Base-by-base conservation (phyloP, 2,888 invertebrate species). In the Helobdella robusta region DNA sequence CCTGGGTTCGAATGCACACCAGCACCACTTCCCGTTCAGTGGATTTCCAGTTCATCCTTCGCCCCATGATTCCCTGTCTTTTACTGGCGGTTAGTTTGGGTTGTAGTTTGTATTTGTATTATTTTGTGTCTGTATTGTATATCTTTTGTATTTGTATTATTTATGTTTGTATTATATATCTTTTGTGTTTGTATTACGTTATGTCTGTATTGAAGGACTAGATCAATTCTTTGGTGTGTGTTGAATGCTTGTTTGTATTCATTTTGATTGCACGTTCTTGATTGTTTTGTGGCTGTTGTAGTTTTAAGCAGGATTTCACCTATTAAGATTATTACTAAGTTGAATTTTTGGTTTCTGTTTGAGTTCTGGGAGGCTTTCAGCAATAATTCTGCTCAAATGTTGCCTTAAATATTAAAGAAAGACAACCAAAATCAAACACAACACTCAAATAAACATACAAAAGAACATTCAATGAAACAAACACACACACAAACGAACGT, bases 31-130 rank as follows among this genome's bases (percentile, higher is more conserved):
- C 67, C 74, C 75, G 6, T 78, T 77, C 69, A 64, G 71, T 35
- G 77, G 77, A 59, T 78, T 78, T 68, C 77, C 77, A 4, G 74
- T 77, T 61, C 75, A 76, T 70, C 75, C 75, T 25, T 73, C 75
- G 5, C 75, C 74, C 4, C 77, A 77, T 66, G 77, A 77, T 67
- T 75, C 77, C 40, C 20, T 75, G 74, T 74, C 61, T 20, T 70
- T 77, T 23, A 71, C 74, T 63, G 74, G 71, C n/a, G 8, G 48
- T 64, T 28, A 20, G 18, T n/a, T 58, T 0, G 8, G 11, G 25
- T 8, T 32, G 23, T 25, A 32, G 23, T 15, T 35, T 18, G 15
- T 52, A 44, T 23, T 40, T 44, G 8, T 30, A 50, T 64, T 46
- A 36, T 46, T 1, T 46, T 46, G 2, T 2, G 20, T 46, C n/a